Base-by-base conservation (phyloP, 2,797 vertebrate species). In the Helarctos malayanus region DNA sequence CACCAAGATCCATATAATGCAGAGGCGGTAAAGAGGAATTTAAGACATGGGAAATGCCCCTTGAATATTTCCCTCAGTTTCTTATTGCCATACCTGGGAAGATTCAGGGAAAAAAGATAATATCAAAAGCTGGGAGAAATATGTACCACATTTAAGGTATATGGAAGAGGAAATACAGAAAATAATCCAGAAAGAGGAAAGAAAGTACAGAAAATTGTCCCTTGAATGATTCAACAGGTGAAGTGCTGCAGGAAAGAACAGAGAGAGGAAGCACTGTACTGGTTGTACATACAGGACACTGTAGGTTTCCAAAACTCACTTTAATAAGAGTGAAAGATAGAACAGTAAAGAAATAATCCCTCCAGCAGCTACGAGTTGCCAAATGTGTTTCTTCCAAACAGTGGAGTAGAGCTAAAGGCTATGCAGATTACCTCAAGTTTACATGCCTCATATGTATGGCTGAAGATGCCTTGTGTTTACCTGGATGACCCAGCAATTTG, bases 301-400 rank as follows among this genome's bases (percentile, higher is more conserved):
- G 7, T 23, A n/a, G 45, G 47, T 35, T 65, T 61, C 16, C 69
- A 65, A 92, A 92, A 69, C 4, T 82, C 35, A 41, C 38, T 57
- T 82, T 82, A 95, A 59, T 82, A 78, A 89, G 38, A 87, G 45
- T 27, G 27, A 71, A 23, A 82, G 23, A 52, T 18, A 92, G 13
- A 59, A 88, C 45, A 78, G 3, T 12, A 78, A 35, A n/a, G 0
- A n/a, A 35, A 45, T 23, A 35, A 68, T 63, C 21, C 10, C 92
- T 84, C 59, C 21, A 29, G 9, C 18, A 69, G 5, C 1, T 10
- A 25, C 73, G 23, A 83, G 59, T 63, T 41, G 35, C 1, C 38
- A 76, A 59, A 47, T 5, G 1, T 9, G 10, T 47, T 75, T 91
- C 35, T 69, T 94, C 16, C 19, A 68, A 61, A 57, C 21, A 56